Evolutionary conservation across 1,140 invertebrate genomes (phyloP).

Genomic region (Orius laevigatus): DNA sequence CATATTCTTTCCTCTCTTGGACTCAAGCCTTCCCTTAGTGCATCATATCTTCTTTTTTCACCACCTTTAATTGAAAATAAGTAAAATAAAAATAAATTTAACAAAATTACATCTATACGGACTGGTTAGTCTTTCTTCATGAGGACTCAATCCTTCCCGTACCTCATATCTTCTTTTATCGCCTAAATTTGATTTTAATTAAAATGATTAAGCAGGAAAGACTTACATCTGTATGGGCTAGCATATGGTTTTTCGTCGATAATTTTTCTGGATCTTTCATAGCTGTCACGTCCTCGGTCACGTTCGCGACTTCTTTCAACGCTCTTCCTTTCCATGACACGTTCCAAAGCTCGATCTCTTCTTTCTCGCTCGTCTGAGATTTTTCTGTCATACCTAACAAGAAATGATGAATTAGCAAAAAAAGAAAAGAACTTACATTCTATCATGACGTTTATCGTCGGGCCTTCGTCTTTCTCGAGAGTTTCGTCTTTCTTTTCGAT

Average conservation of each 20-base stretch:
- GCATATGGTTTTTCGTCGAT: conserved; percentile 20
- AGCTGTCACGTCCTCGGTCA: conserved; percentile 14
- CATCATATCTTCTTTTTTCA: conserved; percentile 8
- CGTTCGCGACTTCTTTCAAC: conserved; percentile 17
- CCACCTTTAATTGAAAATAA: background rate
- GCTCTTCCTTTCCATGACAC: conserved; percentile 16
- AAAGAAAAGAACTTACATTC: background rate
- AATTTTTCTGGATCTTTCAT: conserved; percentile 17
- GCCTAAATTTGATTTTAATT: background rate
- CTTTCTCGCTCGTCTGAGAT: conserved; percentile 3
- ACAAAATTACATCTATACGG: background rate
- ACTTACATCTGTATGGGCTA: conserved; percentile 20
- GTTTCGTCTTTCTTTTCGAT: conserved; percentile 1
- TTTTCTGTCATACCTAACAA: conserved; percentile 1
- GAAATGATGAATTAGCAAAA: background rate
- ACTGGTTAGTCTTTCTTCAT: background rate
- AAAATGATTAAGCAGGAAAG: background rate
- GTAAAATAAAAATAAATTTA: background rate
- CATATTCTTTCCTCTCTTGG: conserved; percentile 2
- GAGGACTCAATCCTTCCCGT: background rate
- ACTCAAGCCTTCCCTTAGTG: conserved; percentile 3
- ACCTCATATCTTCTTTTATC: background rate
- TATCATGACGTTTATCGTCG: conserved; percentile 5
- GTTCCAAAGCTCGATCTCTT: conserved; percentile 15
- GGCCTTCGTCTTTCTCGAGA: background rate